Conservation (phyloP, 30 jellyfish, hydroid and myxozoan genomes). For the Turritopsis dohrnii region DNA sequence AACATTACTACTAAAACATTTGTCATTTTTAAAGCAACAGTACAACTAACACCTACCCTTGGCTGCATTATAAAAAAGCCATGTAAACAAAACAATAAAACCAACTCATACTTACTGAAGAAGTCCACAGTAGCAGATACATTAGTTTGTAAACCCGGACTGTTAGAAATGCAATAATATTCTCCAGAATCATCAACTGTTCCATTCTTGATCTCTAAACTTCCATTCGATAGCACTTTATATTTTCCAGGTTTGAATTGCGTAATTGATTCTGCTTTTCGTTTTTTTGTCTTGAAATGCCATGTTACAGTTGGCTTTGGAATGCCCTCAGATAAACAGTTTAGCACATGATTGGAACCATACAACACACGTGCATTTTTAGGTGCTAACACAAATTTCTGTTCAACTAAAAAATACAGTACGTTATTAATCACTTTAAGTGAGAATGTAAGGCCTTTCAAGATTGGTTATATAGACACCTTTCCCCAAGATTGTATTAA, state of each 20-base stretch:
- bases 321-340: conserved; percentile 63
- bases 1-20: too few relatives aligned
- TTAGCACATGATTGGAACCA: conserved; percentile 46
- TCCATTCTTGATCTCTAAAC: conserved; percentile 38
- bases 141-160: conserved; percentile 67
- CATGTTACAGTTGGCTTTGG: conserved; percentile 75
- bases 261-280: neutral
- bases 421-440: too few relatives aligned
- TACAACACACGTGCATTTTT: conserved; percentile 33
- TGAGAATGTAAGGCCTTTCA: too few relatives aligned
- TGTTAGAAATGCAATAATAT: conserved; percentile 62
- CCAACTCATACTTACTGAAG: conserved; percentile 43
- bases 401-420: conserved; percentile 52
- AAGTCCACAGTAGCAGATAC: conserved; percentile 66
- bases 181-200: conserved; percentile 53
- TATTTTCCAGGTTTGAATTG: neutral
- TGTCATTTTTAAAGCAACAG: too few relatives aligned
- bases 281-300: conserved; percentile 22
- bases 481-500: too few relatives aligned
- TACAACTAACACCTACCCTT: too few relatives aligned
- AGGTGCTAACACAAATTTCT: conserved; percentile 50
- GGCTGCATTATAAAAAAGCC: too few relatives aligned
- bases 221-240: conserved; percentile 21
- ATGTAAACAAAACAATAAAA: neutral
- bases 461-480: too few relatives aligned